Conservation (phyloP, 1,140 invertebrate species). For the Chironomus striatipennis region DNA sequence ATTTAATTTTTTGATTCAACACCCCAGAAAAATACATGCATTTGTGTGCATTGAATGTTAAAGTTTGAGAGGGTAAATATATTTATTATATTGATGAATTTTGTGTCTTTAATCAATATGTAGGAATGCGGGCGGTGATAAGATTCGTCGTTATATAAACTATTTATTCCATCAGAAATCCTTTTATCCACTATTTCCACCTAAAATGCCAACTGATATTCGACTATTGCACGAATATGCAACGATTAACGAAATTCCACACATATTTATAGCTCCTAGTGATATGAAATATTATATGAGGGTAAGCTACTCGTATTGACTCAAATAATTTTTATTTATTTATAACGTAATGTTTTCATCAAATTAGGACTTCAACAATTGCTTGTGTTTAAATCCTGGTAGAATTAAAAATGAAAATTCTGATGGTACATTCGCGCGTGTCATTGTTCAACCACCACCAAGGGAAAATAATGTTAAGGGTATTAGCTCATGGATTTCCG, state of each 20-base stretch:
- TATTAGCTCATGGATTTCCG: background rate
- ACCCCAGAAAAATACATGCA: background rate
- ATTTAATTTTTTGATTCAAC: background rate
- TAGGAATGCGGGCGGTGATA: slow-evolving; percentile 44
- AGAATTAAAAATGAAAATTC: slow-evolving; percentile 60
- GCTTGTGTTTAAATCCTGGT: slow-evolving; percentile 77
- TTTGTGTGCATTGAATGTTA: background rate
- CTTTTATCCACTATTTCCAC: slow-evolving; percentile 75
- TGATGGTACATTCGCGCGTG: slow-evolving; percentile 49
- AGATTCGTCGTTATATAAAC: slow-evolving; percentile 58
- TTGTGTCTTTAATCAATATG: slow-evolving; percentile 23
- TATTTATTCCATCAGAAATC: slow-evolving; percentile 69
- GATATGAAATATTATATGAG: slow-evolving; percentile 75
- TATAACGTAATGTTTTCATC: slow-evolving; percentile 27
- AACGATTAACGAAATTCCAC: slow-evolving; percentile 59
- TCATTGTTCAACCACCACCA: slow-evolving; percentile 36
- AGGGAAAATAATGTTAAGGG: slow-evolving; percentile 20
- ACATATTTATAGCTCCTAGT: slow-evolving; percentile 76
- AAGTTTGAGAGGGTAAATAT: background rate
- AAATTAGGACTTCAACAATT: slow-evolving; percentile 59
- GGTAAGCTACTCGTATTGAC: slow-evolving; percentile 39
- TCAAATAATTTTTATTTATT: slow-evolving; percentile 18
- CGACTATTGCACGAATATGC: slow-evolving; percentile 57
- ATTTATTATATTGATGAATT: background rate
- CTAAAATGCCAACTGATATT: slow-evolving; percentile 58